These are phyloP conservation scores for Pristis pectinata DNA, from an alignment of 2,797 vertebrate genomes.

Conservation along the genomic window DNA sequence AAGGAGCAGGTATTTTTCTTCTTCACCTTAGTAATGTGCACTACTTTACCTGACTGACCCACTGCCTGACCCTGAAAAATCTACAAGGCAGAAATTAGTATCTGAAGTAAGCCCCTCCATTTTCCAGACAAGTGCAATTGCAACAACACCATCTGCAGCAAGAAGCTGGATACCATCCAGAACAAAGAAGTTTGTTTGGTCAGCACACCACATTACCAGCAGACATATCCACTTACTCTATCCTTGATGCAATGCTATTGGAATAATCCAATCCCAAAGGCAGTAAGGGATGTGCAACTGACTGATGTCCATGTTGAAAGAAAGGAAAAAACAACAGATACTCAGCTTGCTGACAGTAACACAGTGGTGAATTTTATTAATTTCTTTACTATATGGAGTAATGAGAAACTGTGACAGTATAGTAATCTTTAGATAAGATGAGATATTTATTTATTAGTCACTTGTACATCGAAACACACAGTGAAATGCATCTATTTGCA, in stretches of 20 bases:
- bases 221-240: background rate
- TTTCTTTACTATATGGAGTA: background rate
- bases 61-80: background rate
- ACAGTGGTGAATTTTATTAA: background rate
- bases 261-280: background rate
- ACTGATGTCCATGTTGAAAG: background rate
- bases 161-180: background rate
- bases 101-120: background rate
- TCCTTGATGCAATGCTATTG: background rate
- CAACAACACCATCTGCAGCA: background rate
- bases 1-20: background rate
- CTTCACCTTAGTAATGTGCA: background rate
- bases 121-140: background rate
- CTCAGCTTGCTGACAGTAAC: background rate
- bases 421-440: too few relatives aligned
- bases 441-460: too few relatives aligned
- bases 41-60: background rate
- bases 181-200: background rate
- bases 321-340: background rate
- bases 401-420: background rate
- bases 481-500: too few relatives aligned
- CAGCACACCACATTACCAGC: background rate
- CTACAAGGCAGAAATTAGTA: background rate
- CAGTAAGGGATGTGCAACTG: background rate
- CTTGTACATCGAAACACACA: too few relatives aligned